Evolutionary conservation across 2,113 vertebrate species (phyloP).

Genomic region (Rhinoderma darwinii): DNA sequence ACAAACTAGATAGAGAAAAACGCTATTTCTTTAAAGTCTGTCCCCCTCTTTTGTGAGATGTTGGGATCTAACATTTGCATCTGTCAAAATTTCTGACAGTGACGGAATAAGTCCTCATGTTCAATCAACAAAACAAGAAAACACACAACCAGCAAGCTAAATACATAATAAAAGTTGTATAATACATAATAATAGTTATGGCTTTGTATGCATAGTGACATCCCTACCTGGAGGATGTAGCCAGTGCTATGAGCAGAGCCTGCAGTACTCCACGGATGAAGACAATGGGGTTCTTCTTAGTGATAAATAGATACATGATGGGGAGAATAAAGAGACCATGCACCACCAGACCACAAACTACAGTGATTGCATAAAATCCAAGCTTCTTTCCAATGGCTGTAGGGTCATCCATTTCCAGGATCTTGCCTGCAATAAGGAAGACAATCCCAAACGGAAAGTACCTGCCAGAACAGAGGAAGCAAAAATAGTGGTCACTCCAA

Average conservation of each 20-base stretch:
- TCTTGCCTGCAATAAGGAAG: slow-evolving; percentile 97
- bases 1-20: too few relatives aligned
- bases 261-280: slow-evolving; percentile 97
- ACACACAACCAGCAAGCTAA: too few relatives aligned
- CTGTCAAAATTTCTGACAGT: too few relatives aligned
- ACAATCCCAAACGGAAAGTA: slow-evolving; percentile 98
- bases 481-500: neutral
- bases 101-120: too few relatives aligned
- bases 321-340: slow-evolving; percentile 94
- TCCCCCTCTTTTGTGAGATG: too few relatives aligned
- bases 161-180: too few relatives aligned
- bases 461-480: slow-evolving; percentile 69
- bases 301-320: slow-evolving; percentile 94
- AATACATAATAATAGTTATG: too few relatives aligned
- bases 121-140: too few relatives aligned
- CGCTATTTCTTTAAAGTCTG: too few relatives aligned
- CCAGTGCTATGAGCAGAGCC: slow-evolving; percentile 94
- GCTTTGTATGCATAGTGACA: too few relatives aligned
- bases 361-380: slow-evolving; percentile 92
- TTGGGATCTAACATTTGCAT: too few relatives aligned
- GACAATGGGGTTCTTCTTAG: slow-evolving; percentile 95
- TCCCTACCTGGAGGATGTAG: slow-evolving; percentile 93
- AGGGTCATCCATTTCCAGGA: slow-evolving; percentile 97
- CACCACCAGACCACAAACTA: slow-evolving; percentile 91
- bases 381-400: slow-evolving; percentile 92